Evolutionary conservation across 2,113 vertebrate genomes (phyloP).

Genomic region (Oreochromis spilurus): DNA sequence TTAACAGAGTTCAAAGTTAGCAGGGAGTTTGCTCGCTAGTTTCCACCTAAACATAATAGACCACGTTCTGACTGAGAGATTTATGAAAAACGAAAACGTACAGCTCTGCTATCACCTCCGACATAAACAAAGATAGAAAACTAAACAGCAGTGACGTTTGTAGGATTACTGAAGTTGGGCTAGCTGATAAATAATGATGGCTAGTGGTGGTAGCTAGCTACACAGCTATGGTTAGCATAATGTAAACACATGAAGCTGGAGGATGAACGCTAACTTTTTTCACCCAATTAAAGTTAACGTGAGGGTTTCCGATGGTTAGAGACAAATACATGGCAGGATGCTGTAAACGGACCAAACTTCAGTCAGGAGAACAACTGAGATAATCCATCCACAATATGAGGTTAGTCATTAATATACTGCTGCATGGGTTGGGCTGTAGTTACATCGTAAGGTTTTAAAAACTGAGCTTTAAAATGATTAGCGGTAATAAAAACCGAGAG

Average conservation of each 20-base stretch:
- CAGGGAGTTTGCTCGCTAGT: background rate
- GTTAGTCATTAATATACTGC: background rate
- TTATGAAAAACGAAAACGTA: background rate
- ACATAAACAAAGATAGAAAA: background rate
- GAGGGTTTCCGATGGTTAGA: background rate
- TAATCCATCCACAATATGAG: accelerated
- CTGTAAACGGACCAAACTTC: background rate
- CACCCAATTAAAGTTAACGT: background rate
- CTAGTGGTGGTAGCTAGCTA: background rate
- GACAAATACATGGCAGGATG: background rate
- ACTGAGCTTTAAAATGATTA: background rate
- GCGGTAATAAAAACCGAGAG: accelerated
- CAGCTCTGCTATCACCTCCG: background rate
- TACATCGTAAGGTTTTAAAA: accelerated
- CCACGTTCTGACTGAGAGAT: background rate
- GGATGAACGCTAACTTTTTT: accelerated
- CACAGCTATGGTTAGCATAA: background rate
- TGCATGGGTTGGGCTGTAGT: background rate
- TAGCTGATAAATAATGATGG: no score
- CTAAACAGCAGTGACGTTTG: background rate
- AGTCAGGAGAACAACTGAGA: background rate
- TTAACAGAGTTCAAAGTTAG: background rate
- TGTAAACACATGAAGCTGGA: background rate
- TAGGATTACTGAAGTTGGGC: background rate
- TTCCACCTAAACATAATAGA: background rate